phyloP scores from a whole-genome alignment of 2,113 vertebrate genomes.

The Enhydra lutris region DNA sequence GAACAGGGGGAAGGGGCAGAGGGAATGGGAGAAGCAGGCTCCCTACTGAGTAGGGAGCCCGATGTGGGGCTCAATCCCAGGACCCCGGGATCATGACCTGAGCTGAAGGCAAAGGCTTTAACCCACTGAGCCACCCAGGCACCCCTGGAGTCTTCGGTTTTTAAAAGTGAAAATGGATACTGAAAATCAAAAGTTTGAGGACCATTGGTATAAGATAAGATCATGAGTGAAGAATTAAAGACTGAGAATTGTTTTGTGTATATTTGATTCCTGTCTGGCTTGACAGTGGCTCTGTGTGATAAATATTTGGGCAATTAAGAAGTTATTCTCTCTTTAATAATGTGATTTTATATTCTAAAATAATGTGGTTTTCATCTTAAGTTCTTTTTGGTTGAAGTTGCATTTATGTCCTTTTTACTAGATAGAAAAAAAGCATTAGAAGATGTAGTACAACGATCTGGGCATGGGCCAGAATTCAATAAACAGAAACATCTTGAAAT shows the following conservation, averaged over 20 bases:
- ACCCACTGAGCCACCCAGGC: too few relatives aligned
- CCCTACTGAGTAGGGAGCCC: too few relatives aligned
- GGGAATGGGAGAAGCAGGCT: too few relatives aligned
- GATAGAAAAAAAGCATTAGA: slow-evolving; percentile 79
- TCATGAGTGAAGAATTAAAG: neutral
- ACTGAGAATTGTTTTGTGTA: neutral
- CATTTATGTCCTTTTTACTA: slow-evolving; percentile 34
- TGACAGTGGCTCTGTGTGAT: neutral
- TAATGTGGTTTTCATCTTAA: neutral
- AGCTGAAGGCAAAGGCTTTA: too few relatives aligned
- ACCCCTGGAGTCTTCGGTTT: too few relatives aligned
- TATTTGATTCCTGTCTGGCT: neutral
- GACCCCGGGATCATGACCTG: too few relatives aligned
- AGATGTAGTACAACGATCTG: slow-evolving; percentile 71
- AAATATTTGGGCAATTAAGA: neutral
- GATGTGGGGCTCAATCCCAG: too few relatives aligned
- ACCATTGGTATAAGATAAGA: neutral
- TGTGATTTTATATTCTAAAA: neutral
- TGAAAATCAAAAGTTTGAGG: neutral
- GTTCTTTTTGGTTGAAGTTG: neutral
- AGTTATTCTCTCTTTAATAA: neutral
- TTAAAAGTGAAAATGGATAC: neutral
- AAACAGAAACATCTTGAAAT: slow-evolving; percentile 79
- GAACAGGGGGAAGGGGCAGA: too few relatives aligned
- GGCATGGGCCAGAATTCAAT: slow-evolving; percentile 70